Conservation (phyloP, 2,113 vertebrate genomes). For the Siphamia tubifer region DNA sequence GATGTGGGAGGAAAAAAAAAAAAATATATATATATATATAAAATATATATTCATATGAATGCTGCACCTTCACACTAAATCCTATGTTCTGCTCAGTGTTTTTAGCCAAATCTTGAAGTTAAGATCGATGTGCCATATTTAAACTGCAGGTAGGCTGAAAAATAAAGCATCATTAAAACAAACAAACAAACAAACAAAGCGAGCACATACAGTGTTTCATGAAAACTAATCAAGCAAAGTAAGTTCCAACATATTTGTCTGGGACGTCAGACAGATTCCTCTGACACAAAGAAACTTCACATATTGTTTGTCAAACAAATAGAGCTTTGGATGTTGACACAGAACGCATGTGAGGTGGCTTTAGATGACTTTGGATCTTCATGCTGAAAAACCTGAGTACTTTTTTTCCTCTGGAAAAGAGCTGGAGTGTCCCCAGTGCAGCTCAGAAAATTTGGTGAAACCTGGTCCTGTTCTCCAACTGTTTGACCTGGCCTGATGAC, state of each 20-base stretch:
- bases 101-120: slow-evolving; percentile 23
- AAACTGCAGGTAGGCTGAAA: neutral
- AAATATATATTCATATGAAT: neutral
- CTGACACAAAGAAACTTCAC: slow-evolving; percentile 30
- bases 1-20: too few relatives aligned
- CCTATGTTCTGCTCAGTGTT: slow-evolving; percentile 43
- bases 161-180: slow-evolving; percentile 19
- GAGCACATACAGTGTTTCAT: slow-evolving; percentile 61
- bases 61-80: slow-evolving; percentile 23
- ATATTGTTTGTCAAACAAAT: neutral
- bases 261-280: neutral
- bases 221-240: slow-evolving; percentile 32
- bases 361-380: slow-evolving; percentile 29
- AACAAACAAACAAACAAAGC: slow-evolving; percentile 20
- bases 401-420: slow-evolving; percentile 14
- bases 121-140: slow-evolving; percentile 51
- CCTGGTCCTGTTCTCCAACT: slow-evolving; percentile 3
- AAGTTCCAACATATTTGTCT: slow-evolving; percentile 10
- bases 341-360: neutral
- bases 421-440: slow-evolving; percentile 7
- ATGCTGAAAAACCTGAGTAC: slow-evolving; percentile 63
- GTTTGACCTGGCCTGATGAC: neutral
- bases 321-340: neutral
- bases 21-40: too few relatives aligned
- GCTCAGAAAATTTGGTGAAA: slow-evolving; percentile 4